phyloP scores from a whole-genome alignment of 2,113 vertebrate genomes.

The Callipepla californica region DNA sequence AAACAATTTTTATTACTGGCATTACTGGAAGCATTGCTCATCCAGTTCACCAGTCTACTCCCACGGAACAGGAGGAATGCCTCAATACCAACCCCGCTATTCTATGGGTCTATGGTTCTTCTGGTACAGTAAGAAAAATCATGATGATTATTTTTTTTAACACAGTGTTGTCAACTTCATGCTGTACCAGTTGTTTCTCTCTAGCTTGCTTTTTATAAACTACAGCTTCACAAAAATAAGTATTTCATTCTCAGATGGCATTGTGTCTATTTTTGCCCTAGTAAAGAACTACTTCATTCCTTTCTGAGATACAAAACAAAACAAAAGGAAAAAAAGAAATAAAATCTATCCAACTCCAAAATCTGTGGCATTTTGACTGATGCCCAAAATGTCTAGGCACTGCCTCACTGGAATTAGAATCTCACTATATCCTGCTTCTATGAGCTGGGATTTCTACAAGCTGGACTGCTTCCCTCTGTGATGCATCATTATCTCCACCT shows the following conservation, averaged over 20 bases:
- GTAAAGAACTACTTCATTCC: not conserved
- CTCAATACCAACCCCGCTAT: not conserved
- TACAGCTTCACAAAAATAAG: not conserved
- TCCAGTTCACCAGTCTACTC: fast-evolving
- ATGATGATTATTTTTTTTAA: not conserved
- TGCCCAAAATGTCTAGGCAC: not conserved
- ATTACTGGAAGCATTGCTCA: not conserved
- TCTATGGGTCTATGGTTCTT: not conserved
- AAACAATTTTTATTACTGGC: not conserved
- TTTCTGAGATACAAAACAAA: not conserved
- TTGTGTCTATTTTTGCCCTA: not conserved
- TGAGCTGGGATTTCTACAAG: not conserved
- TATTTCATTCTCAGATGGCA: not conserved
- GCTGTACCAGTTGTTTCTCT: not conserved
- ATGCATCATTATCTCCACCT: not conserved
- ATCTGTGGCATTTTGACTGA: not conserved
- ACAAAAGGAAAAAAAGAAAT: not conserved
- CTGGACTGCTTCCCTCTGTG: not conserved
- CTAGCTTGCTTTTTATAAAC: not conserved
- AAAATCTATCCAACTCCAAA: not conserved
- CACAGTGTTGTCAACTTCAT: not conserved
- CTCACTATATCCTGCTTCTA: not conserved
- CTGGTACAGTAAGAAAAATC: not conserved
- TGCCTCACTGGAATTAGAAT: not conserved
- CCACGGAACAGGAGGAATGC: not conserved